These are phyloP conservation scores for Dryadula phaetusa DNA, from an alignment of 2,888 invertebrate genomes.

Conservation along the genomic window DNA sequence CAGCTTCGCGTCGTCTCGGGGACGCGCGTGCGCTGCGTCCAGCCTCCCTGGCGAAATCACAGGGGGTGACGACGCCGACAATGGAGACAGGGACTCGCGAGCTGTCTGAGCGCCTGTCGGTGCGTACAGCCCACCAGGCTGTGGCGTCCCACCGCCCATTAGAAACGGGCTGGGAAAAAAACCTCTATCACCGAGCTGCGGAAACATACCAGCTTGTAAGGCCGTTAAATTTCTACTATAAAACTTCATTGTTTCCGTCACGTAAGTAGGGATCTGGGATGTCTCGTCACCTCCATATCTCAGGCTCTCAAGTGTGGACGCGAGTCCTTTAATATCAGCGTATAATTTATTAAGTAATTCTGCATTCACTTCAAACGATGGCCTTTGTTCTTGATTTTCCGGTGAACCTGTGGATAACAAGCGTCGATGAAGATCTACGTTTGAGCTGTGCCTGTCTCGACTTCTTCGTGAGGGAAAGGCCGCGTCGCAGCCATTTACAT, in stretches of 20 bases:
- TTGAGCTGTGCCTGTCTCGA: slow-evolving; percentile 85
- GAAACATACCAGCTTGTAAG: slow-evolving; percentile 74
- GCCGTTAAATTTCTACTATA: slow-evolving; percentile 77
- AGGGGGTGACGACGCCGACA: slow-evolving; percentile 79
- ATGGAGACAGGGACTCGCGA: slow-evolving; percentile 76
- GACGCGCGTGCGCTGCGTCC: slow-evolving; percentile 75
- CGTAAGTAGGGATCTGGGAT: slow-evolving; percentile 74
- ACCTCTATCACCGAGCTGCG: slow-evolving; percentile 72
- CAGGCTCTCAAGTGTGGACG: slow-evolving; percentile 86
- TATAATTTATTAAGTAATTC: slow-evolving; percentile 93
- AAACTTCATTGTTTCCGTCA: slow-evolving; percentile 81
- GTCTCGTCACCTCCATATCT: slow-evolving; percentile 80
- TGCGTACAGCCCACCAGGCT: slow-evolving; percentile 68
- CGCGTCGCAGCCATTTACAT: slow-evolving; percentile 95
- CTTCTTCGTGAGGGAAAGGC: slow-evolving; percentile 93
- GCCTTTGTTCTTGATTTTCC: slow-evolving; percentile 81
- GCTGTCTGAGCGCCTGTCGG: slow-evolving; percentile 72
- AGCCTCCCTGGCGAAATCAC: slow-evolving; percentile 77
- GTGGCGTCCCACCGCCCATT: slow-evolving; percentile 72
- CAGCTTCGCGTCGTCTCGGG: slow-evolving; percentile 76
- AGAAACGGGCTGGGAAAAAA: slow-evolving; percentile 76
- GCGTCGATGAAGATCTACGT: slow-evolving; percentile 82
- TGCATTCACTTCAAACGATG: slow-evolving; percentile 88
- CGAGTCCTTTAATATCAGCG: slow-evolving; percentile 88
- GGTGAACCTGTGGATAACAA: slow-evolving; percentile 74